Conservation (phyloP, 2,888 invertebrate species). For the Lacanobia oleracea region DNA sequence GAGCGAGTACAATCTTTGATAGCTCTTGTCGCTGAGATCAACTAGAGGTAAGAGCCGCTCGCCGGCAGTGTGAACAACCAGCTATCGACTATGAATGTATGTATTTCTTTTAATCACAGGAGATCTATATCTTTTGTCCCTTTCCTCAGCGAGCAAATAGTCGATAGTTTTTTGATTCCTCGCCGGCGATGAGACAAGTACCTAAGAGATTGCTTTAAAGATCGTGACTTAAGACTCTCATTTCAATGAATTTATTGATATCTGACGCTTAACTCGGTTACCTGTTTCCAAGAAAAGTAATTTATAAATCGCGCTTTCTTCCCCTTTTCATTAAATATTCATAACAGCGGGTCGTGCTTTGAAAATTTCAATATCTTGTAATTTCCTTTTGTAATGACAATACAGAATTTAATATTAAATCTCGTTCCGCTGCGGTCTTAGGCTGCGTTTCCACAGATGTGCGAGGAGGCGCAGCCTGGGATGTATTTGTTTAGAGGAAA, state of each 20-base stretch:
- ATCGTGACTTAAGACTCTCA: background rate
- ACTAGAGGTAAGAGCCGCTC: too few relatives aligned
- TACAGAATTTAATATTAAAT: slow-evolving; percentile 10
- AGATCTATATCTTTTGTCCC: too few relatives aligned
- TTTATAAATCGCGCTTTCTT: slow-evolving; percentile 32
- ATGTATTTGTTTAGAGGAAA: too few relatives aligned
- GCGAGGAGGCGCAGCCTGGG: too few relatives aligned
- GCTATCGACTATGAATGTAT: too few relatives aligned
- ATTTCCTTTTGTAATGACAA: slow-evolving; percentile 25
- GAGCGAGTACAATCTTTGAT: too few relatives aligned
- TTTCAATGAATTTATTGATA: slow-evolving; percentile 12
- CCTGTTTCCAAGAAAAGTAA: slow-evolving; percentile 35
- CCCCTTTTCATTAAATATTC: slow-evolving; percentile 36
- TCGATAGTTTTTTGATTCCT: too few relatives aligned
- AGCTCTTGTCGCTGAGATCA: too few relatives aligned
- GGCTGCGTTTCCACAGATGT: background rate
- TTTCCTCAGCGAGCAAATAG: too few relatives aligned
- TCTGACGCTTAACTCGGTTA: slow-evolving; percentile 20
- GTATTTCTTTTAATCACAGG: too few relatives aligned
- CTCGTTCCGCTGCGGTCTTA: background rate
- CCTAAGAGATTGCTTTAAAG: background rate
- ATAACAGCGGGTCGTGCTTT: slow-evolving; percentile 20
- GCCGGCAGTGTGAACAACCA: too few relatives aligned
- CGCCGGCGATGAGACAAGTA: too few relatives aligned
- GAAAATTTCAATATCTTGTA: slow-evolving; percentile 31